Conservation (phyloP, 2,888 invertebrate genomes). For the Nemotelus pantherinus region DNA sequence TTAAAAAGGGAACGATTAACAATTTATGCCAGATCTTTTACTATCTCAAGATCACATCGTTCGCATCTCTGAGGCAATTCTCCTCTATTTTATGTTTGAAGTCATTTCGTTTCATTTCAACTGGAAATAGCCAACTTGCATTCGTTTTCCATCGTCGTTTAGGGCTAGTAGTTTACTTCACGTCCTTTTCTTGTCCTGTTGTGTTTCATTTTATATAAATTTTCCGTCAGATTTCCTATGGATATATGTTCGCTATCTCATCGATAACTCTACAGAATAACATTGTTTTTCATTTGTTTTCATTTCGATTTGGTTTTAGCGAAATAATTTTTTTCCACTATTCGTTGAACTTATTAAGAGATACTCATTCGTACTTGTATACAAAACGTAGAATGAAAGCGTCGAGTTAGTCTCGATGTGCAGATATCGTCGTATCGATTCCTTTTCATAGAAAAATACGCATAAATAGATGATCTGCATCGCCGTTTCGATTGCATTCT, state of each 20-base stretch:
- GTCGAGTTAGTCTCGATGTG: no score
- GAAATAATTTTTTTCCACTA: no score
- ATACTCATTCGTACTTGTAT: no score
- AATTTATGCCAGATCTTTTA: conserved; percentile 40
- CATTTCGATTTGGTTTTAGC: conserved; percentile 12
- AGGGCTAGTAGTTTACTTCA: no score
- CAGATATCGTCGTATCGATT: no score
- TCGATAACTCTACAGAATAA: conserved; percentile 32
- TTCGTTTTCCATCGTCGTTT: no score
- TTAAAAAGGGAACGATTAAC: conserved; percentile 38
- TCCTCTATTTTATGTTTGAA: conserved; percentile 17
- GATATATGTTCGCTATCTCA: conserved; percentile 36
- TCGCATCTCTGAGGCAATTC: background rate
- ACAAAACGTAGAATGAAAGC: no score
- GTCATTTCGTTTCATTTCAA: conserved; percentile 1
- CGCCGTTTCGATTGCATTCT: no score
- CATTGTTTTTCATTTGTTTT: conserved; percentile 27
- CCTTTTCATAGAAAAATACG: no score
- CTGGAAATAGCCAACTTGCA: conserved; percentile 14
- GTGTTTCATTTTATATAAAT: background rate
- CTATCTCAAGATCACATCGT: conserved; percentile 18
- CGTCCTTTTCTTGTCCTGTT: no score
- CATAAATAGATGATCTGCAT: no score
- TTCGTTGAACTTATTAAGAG: conserved; percentile 30
- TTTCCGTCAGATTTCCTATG: conserved; percentile 9